Conservation (phyloP, 2,797 vertebrate genomes). For the Pseudotriccus pelzelni region DNA sequence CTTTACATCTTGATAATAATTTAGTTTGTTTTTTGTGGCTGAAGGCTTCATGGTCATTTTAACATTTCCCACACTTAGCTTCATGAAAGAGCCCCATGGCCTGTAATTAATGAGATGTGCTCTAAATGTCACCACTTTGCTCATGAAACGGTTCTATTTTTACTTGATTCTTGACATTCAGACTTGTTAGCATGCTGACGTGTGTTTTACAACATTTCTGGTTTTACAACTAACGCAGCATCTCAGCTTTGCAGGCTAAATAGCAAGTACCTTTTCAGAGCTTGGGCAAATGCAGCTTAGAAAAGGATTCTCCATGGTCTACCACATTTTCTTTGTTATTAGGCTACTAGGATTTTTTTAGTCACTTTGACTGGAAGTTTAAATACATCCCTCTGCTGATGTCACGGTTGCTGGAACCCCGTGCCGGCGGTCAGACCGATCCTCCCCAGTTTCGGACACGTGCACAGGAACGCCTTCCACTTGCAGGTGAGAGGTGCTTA, state of each 20-base stretch:
- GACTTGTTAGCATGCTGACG: conserved; percentile 14
- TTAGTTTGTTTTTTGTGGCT: background rate
- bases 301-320: background rate
- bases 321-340: background rate
- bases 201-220: conserved; percentile 6
- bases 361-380: background rate
- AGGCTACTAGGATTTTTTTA: background rate
- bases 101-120: conserved; percentile 32
- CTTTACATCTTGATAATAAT: background rate
- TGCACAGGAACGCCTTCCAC: background rate
- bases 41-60: background rate
- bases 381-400: background rate
- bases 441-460: fast-evolving
- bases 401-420: background rate
- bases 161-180: conserved; percentile 63
- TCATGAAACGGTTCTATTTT: conserved; percentile 54
- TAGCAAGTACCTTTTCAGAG: background rate
- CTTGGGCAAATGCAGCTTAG: background rate
- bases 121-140: conserved; percentile 61
- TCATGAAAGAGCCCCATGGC: background rate
- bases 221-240: background rate
- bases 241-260: background rate
- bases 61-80: background rate
- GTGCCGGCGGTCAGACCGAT: background rate
- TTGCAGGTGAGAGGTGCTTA: background rate